Percentiles rank a stretch among this genome's conserved stretches.
Conservation (phyloP, 2,888 invertebrate species). For the Erpobdella octoculata region DNA sequence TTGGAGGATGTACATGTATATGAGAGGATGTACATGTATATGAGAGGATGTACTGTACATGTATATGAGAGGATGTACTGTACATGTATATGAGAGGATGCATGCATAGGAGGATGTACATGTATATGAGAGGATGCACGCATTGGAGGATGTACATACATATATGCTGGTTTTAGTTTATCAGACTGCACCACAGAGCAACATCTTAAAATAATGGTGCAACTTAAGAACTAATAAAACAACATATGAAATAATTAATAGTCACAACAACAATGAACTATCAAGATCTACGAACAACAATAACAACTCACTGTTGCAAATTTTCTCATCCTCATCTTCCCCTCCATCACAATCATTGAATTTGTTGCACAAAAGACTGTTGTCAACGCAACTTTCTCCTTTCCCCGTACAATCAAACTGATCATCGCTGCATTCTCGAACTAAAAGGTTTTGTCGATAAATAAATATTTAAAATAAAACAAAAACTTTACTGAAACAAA, state of each 20-base stretch:
- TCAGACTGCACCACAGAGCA: too few relatives aligned
- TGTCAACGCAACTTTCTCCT: conserved; percentile 14
- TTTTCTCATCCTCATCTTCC: conserved; percentile 28
- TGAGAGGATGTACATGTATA: too few relatives aligned
- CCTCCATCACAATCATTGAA: conserved; percentile 17
- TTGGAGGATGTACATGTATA: too few relatives aligned
- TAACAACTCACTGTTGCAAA: background rate
- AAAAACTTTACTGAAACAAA: background rate
- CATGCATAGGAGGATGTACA: too few relatives aligned
- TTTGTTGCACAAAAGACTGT: conserved; percentile 21
- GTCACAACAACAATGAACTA: background rate
- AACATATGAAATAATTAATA: background rate
- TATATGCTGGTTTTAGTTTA: too few relatives aligned
- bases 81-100: too few relatives aligned
- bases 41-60: too few relatives aligned
- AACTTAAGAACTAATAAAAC: conserved; percentile 38
- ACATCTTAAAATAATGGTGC: too few relatives aligned
- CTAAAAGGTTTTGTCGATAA: too few relatives aligned
- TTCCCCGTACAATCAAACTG: conserved; percentile 26
- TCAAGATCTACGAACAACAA: background rate
- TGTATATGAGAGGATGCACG: too few relatives aligned
- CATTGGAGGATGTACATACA: too few relatives aligned
- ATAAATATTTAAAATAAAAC: background rate
- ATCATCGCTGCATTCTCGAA: conserved; percentile 6
- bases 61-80: too few relatives aligned